Conservation (phyloP, 2,797 vertebrate species). For the Paratrypauchen microcephalus region DNA sequence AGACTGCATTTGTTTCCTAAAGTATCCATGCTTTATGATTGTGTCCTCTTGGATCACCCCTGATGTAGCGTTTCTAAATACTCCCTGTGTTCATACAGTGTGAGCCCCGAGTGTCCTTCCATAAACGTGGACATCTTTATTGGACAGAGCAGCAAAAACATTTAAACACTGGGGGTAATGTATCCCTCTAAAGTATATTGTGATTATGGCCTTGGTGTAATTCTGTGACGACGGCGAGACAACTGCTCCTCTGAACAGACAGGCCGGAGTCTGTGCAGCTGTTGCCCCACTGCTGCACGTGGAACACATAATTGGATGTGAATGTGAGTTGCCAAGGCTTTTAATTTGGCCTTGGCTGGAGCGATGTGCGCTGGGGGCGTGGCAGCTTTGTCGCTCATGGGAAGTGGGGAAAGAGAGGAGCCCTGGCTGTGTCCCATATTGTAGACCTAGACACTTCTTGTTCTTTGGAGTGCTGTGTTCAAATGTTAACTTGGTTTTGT, state of each 20-base stretch:
- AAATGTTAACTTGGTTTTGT: neutral
- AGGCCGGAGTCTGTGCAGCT: slow-evolving; percentile 79
- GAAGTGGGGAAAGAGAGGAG: neutral
- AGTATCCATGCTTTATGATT: neutral
- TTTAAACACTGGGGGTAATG: slow-evolving; percentile 11
- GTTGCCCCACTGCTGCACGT: slow-evolving; percentile 69
- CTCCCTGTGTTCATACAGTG: neutral
- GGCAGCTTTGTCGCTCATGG: slow-evolving; percentile 1
- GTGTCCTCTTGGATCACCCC: neutral
- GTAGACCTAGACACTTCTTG: neutral
- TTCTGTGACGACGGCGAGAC: slow-evolving; percentile 31
- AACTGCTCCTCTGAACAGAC: slow-evolving; percentile 66
- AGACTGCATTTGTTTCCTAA: no score
- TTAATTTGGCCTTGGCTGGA: slow-evolving; percentile 74
- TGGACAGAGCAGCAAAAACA: slow-evolving; percentile 3
- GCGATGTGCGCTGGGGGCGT: slow-evolving; percentile 39
- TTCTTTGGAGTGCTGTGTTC: neutral
- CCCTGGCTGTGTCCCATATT: slow-evolving; percentile 1
- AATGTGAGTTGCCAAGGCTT: slow-evolving; percentile 75
- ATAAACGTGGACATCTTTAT: slow-evolving; percentile 2
- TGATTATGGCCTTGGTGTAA: slow-evolving; percentile 17
- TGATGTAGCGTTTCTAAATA: neutral
- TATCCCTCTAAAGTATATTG: slow-evolving; percentile 12
- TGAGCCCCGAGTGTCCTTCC: neutral
- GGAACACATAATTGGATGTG: slow-evolving; percentile 80